phyloP scores from a whole-genome alignment of 2,888 invertebrate genomes.

The Lamellibrachia columna region DNA sequence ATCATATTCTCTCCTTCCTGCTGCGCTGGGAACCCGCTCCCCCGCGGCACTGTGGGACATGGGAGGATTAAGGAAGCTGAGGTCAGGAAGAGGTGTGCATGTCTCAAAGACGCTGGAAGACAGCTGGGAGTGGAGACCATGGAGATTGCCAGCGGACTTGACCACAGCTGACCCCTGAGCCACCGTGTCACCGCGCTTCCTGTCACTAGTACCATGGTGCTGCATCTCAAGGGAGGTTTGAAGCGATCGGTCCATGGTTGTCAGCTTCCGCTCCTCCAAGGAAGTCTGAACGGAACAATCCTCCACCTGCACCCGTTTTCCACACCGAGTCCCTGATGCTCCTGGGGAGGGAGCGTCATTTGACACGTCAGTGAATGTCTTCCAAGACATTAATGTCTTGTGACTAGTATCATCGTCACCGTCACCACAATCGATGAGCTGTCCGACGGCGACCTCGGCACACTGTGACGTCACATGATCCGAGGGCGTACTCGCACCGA shows the following conservation, averaged over 20 bases:
- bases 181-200: background rate
- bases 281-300: slow-evolving; percentile 41
- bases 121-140: slow-evolving; percentile 19
- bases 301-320: background rate
- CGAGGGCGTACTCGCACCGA: background rate
- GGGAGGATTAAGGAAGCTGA: slow-evolving; percentile 42
- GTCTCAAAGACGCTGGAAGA: background rate
- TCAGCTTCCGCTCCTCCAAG: slow-evolving; percentile 26
- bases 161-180: background rate
- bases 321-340: background rate
- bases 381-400: background rate
- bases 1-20: background rate
- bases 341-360: background rate
- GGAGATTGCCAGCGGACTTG: slow-evolving; percentile 19
- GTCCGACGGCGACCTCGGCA: too few species aligned
- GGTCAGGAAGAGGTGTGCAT: slow-evolving; percentile 39
- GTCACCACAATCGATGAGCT: too few species aligned
- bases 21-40: background rate
- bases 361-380: slow-evolving; percentile 4
- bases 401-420: background rate
- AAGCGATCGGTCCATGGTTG: slow-evolving; percentile 36
- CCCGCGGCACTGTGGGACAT: slow-evolving; percentile 21
- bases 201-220: background rate
- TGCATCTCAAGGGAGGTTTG: slow-evolving; percentile 37
- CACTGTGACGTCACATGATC: background rate